These are phyloP conservation scores for Stegodyphus mimosarum DNA, from an alignment of 1,140 invertebrate species.

Conservation along the genomic window DNA sequence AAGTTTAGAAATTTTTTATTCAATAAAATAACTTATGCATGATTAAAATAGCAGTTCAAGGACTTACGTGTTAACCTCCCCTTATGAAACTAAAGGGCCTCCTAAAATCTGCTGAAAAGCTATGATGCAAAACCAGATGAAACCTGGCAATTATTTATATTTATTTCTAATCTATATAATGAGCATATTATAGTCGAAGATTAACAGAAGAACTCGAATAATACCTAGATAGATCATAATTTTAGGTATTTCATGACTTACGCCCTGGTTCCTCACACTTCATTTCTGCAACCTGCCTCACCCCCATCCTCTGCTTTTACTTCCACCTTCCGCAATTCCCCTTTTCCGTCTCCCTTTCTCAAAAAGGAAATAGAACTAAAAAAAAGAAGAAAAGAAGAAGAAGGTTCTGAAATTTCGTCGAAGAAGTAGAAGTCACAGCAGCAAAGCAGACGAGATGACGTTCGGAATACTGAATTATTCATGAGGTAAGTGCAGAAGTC, in stretches of 20 bases:
- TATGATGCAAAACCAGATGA: too few relatives aligned
- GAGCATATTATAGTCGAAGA: too few relatives aligned
- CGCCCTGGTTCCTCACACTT: conserved; percentile 38
- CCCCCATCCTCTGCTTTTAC: conserved; percentile 23
- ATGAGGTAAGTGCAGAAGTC: conserved; percentile 57
- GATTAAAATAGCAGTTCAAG: too few relatives aligned
- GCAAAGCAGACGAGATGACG: conserved; percentile 54
- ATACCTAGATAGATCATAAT: too few relatives aligned
- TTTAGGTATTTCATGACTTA: conserved; percentile 29
- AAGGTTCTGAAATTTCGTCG: conserved; percentile 57
- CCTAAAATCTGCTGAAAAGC: too few relatives aligned
- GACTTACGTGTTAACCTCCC: too few relatives aligned
- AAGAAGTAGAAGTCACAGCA: conserved; percentile 56
- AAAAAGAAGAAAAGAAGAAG: conserved; percentile 1
- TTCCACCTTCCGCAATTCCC: background rate
- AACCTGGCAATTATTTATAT: too few relatives aligned
- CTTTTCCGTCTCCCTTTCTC: conserved; percentile 19
- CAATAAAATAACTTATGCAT: too few relatives aligned
- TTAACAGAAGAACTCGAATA: too few relatives aligned
- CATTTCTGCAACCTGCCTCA: background rate
- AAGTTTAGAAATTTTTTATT: too few relatives aligned
- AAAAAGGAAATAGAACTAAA: conserved; percentile 55
- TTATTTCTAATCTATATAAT: too few relatives aligned
- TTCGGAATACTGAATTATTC: conserved; percentile 55
- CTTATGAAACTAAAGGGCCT: too few relatives aligned